Evolutionary conservation across 2,888 invertebrate genomes (phyloP).

Genomic region (Diabrotica balteata): DNA sequence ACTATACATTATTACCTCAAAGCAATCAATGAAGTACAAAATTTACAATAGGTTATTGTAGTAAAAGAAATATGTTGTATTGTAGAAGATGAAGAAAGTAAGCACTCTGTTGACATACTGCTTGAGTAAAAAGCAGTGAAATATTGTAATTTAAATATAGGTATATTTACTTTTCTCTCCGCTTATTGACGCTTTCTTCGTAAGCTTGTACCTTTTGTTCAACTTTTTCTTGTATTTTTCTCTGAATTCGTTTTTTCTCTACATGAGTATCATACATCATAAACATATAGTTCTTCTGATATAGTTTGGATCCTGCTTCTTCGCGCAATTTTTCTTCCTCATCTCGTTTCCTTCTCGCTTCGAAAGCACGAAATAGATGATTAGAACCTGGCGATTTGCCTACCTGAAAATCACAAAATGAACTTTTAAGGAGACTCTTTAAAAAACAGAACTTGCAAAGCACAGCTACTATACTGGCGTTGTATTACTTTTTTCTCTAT

Average conservation of each 20-base stretch:
- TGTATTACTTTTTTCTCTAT: no score
- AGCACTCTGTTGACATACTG: no score
- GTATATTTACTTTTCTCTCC: conserved; percentile 58
- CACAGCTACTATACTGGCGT: no score
- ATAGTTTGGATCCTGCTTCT: conserved; percentile 1
- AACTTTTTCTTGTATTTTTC: conserved; percentile 49
- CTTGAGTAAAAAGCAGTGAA: no score
- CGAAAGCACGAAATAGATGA: conserved; percentile 3
- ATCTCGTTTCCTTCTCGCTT: conserved; percentile 20
- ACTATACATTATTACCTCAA: no score
- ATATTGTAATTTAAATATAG: no score
- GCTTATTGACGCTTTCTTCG: conserved; percentile 52
- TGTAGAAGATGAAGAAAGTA: no score
- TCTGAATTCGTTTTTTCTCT: conserved; percentile 44
- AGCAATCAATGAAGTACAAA: no score
- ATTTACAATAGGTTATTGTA: no score
- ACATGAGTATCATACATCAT: conserved; percentile 47
- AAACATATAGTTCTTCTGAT: conserved; percentile 5
- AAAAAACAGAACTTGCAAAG: no score
- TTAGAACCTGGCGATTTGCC: conserved; percentile 24
- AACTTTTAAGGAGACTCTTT: no score
- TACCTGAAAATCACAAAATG: conserved; percentile 13
- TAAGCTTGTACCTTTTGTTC: conserved; percentile 49
- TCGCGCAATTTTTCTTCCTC: conserved; percentile 17
- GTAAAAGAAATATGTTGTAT: no score